These are phyloP conservation scores for Cheumatopsyche charites DNA, from an alignment of 1,140 invertebrate genomes.

Conservation along the genomic window DNA sequence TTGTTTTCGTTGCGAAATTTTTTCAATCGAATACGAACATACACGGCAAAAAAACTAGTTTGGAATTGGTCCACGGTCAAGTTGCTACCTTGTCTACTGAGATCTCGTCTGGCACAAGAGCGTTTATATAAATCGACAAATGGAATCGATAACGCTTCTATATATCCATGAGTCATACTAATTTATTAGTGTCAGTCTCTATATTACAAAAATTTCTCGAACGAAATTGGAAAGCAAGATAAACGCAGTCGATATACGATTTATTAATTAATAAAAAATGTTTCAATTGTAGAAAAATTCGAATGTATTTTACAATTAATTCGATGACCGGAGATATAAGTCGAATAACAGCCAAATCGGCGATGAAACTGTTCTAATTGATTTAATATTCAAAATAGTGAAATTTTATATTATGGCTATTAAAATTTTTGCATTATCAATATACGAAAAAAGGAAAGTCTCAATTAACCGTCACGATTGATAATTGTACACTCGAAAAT, in stretches of 20 bases:
- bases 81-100: constrained; percentile 28
- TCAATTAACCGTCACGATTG: constrained; percentile 7
- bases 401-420: neutral
- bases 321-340: too few relatives aligned
- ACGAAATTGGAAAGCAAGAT: constrained; percentile 1
- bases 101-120: constrained; percentile 6
- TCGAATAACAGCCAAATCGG: too few relatives aligned
- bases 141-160: neutral
- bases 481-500: constrained; percentile 7
- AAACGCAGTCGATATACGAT: neutral
- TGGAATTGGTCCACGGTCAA: constrained; percentile 36
- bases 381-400: too few relatives aligned
- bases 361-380: too few relatives aligned
- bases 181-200: neutral
- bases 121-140: constrained; percentile 13
- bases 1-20: too few relatives aligned
- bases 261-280: neutral
- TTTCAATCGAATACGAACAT: too few relatives aligned
- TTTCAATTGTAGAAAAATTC: too few relatives aligned
- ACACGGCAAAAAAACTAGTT: constrained; percentile 24
- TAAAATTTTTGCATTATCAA: neutral
- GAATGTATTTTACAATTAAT: too few relatives aligned
- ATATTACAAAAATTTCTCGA: neutral
- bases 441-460: neutral
- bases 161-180: constrained; percentile 1